These are phyloP conservation scores for Idris sp. DNA, from an alignment of 1,140 invertebrate genomes.

Conservation along the genomic window DNA sequence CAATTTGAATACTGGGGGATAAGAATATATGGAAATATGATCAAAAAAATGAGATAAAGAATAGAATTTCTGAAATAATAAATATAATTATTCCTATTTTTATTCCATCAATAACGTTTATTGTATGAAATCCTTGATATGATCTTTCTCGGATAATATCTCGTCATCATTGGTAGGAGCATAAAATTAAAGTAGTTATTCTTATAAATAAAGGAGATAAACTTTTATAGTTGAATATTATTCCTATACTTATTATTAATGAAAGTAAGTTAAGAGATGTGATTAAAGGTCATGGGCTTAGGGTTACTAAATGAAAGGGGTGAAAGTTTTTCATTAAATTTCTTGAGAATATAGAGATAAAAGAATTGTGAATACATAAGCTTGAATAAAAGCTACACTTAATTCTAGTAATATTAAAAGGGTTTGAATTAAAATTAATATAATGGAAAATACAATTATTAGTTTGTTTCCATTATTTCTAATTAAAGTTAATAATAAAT, in stretches of 20 bases:
- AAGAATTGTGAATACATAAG: slow-evolving; percentile 66
- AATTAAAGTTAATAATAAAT: slow-evolving; percentile 81
- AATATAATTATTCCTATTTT: slow-evolving; percentile 82
- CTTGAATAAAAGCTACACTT: slow-evolving; percentile 57
- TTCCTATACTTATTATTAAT: slow-evolving; percentile 17
- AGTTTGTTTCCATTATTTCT: slow-evolving; percentile 71
- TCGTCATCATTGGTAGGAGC: slow-evolving; percentile 81
- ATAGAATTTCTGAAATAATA: slow-evolving; percentile 82
- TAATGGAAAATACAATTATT: slow-evolving; percentile 12
- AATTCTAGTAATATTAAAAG: slow-evolving; percentile 77
- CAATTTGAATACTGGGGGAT: slow-evolving; percentile 81
- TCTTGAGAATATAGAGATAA: slow-evolving; percentile 77
- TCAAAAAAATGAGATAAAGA: slow-evolving; percentile 83
- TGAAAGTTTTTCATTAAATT: slow-evolving; percentile 68
- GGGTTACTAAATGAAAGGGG: slow-evolving; percentile 79
- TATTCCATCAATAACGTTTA: slow-evolving; percentile 76
- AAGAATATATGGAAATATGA: slow-evolving; percentile 82
- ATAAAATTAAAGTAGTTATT: slow-evolving; percentile 43
- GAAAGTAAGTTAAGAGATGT: slow-evolving; percentile 69
- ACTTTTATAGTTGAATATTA: slow-evolving; percentile 37
- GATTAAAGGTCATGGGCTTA: slow-evolving; percentile 78
- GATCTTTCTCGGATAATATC: slow-evolving; percentile 81
- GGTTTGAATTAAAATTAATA: slow-evolving; percentile 57
- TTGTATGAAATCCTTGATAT: slow-evolving; percentile 79
- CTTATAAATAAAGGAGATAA: slow-evolving; percentile 65